A percentile compares a stretch with the other conserved stretches of the same genome.
phyloP scores from a whole-genome alignment of 2,113 vertebrate genomes.

The Terrapene triunguis region DNA sequence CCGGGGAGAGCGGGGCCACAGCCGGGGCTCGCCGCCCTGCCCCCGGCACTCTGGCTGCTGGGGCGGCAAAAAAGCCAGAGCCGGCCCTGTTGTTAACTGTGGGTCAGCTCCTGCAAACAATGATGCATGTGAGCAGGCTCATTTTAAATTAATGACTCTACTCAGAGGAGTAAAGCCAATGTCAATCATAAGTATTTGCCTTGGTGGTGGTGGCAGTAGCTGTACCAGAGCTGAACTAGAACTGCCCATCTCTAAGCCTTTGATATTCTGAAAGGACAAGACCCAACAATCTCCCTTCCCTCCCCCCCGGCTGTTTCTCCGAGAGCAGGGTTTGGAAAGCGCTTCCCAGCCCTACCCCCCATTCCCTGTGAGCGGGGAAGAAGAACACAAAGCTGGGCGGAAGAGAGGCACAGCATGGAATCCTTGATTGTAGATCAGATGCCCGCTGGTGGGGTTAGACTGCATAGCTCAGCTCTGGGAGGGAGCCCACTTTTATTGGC shows the following conservation, averaged over 20 bases:
- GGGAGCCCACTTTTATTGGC: background rate
- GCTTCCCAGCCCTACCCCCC: background rate
- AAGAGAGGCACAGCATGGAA: fast-evolving
- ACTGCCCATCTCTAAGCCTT: background rate
- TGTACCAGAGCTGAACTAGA: background rate
- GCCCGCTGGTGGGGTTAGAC: background rate
- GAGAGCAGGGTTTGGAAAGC: background rate
- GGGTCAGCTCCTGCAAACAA: background rate
- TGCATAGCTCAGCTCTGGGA: background rate
- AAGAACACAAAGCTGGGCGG: background rate
- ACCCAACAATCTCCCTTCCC: background rate
- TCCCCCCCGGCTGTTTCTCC: background rate
- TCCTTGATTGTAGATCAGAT: background rate
- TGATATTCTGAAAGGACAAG: background rate
- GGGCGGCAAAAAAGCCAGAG: no score
- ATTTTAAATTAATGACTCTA: background rate
- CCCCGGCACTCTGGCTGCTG: no score
- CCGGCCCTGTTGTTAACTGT: background rate
- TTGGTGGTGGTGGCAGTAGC: background rate
- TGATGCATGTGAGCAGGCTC: background rate
- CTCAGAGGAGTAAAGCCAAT: background rate
- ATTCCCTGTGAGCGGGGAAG: background rate
- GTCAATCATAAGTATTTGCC: background rate
- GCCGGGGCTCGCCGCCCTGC: no score
- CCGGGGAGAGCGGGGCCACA: no score